These are phyloP conservation scores for Drosophila obscura DNA, from an alignment of 1,140 invertebrate species.

Conservation along the genomic window DNA sequence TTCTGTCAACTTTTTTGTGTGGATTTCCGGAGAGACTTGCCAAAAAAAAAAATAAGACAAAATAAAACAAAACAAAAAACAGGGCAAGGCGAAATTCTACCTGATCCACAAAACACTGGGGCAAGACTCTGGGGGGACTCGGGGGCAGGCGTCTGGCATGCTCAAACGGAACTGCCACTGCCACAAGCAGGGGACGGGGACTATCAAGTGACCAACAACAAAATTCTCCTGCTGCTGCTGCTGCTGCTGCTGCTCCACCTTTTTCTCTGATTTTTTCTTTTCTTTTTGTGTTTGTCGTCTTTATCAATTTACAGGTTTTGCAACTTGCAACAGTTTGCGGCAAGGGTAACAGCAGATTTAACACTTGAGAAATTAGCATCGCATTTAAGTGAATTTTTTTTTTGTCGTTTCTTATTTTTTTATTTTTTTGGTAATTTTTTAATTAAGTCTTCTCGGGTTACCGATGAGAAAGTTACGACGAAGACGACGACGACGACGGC, in stretches of 20 bases:
- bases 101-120: constrained; percentile 18
- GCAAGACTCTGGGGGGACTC: constrained; percentile 21
- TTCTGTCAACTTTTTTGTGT: background rate
- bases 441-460: constrained; percentile 78
- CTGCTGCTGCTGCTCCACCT: background rate
- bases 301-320: constrained; percentile 39
- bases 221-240: background rate
- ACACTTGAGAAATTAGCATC: constrained; percentile 71
- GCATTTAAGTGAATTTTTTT: constrained; percentile 26
- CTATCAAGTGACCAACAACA: constrained; percentile 4
- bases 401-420: constrained; percentile 16
- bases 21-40: background rate
- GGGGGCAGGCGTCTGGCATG: constrained; percentile 30
- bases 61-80: background rate
- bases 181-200: too few relatives aligned
- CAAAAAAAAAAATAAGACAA: constrained; percentile 2
- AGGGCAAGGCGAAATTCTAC: constrained; percentile 29
- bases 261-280: too few relatives aligned
- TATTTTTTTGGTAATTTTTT: constrained; percentile 44
- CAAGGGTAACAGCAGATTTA: constrained; percentile 66
- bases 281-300: constrained; percentile 7
- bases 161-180: constrained; percentile 3
- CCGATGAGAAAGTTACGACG: constrained; percentile 58
- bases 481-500: constrained; percentile 39
- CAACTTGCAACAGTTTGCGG: constrained; percentile 8